Evolutionary conservation across 2,113 vertebrate species (phyloP).

Genomic region (Octodon degus): DNA sequence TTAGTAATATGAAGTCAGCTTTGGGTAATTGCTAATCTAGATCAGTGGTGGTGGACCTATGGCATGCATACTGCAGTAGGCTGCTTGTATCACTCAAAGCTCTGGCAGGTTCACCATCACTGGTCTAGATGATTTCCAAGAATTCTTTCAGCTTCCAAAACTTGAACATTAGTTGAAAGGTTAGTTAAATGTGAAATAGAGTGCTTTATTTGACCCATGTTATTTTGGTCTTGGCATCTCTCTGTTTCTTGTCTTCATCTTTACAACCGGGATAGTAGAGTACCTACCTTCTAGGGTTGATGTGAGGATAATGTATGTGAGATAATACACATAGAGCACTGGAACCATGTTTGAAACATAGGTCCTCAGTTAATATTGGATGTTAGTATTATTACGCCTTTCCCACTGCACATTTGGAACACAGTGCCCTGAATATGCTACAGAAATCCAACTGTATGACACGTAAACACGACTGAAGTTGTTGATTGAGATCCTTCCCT

Average conservation of each 20-base stretch:
- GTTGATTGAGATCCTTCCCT: neutral
- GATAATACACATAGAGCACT: neutral
- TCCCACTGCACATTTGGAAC: neutral
- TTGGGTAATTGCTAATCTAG: slow-evolving; percentile 7
- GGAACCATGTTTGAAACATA: neutral
- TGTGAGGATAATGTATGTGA: neutral
- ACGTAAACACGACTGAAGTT: neutral
- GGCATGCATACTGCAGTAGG: neutral
- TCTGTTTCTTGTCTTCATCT: slow-evolving; percentile 10
- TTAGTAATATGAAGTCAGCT: neutral
- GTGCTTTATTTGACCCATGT: neutral
- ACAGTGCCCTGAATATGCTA: neutral
- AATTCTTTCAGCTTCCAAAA: slow-evolving; percentile 7
- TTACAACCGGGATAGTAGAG: neutral
- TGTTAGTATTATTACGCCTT: neutral
- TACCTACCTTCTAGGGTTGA: neutral
- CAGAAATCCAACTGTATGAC: neutral
- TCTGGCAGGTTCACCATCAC: neutral
- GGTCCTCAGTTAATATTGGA: neutral
- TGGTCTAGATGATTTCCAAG: slow-evolving; percentile 38
- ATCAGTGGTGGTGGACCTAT: neutral
- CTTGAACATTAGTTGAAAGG: slow-evolving; percentile 37
- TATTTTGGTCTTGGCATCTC: neutral
- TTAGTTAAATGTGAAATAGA: slow-evolving; percentile 51
- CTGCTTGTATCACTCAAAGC: neutral